Conservation (phyloP, 2,113 vertebrate genomes). For the Mugil cephalus region DNA sequence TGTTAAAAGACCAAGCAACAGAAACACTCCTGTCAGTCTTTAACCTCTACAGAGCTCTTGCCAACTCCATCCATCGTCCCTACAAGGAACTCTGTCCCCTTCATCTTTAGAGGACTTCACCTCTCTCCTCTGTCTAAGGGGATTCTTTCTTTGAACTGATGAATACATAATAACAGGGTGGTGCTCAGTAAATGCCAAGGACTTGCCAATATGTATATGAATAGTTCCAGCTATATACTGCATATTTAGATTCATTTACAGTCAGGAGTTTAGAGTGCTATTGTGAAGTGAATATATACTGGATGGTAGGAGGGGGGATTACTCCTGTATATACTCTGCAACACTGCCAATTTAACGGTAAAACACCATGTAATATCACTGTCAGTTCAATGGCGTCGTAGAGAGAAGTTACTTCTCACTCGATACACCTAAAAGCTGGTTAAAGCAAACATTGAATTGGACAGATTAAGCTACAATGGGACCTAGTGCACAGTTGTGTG, state of each 20-base stretch:
- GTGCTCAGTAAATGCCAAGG: constrained; percentile 79
- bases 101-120: constrained; percentile 48
- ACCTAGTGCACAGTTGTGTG: constrained; percentile 33
- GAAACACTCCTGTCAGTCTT: constrained; percentile 41
- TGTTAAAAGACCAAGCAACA: constrained; percentile 58
- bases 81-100: constrained; percentile 13
- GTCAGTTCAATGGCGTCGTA: constrained; percentile 3
- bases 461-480: constrained; percentile 28
- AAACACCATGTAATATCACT: constrained; percentile 47
- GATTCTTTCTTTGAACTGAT: constrained; percentile 53
- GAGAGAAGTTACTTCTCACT: constrained; percentile 20
- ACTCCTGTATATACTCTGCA: constrained; percentile 25
- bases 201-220: constrained; percentile 75
- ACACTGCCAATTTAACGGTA: constrained; percentile 70
- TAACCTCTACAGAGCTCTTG: constrained; percentile 43
- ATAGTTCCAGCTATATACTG: constrained; percentile 55
- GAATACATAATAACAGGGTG: constrained; percentile 63
- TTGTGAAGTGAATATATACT: constrained; percentile 15
- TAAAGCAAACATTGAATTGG: constrained; percentile 10
- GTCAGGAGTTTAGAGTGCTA: constrained; percentile 34
- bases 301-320: constrained; percentile 5
- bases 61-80: constrained; percentile 29
- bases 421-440: constrained; percentile 5
- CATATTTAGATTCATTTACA: constrained; percentile 51
- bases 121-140: constrained; percentile 39